A percentile compares a stretch with the other conserved stretches of the same genome.
Evolutionary conservation across 2,113 vertebrate species (phyloP).

Genomic region (Mustela lutreola): DNA sequence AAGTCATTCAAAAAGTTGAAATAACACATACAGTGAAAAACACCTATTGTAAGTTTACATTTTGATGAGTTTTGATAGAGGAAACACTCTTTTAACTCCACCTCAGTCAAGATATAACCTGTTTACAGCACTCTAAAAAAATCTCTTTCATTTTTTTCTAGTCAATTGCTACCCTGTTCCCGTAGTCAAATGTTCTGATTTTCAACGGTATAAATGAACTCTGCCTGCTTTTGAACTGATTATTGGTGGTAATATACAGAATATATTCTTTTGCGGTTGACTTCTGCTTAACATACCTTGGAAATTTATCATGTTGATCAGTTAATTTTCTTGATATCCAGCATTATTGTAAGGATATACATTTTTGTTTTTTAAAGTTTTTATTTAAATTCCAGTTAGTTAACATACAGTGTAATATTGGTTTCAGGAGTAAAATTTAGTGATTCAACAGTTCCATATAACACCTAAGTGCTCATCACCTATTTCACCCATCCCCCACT

Average conservation of each 20-base stretch:
- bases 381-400: background rate
- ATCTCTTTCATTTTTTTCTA: background rate
- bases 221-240: background rate
- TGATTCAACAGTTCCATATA: background rate
- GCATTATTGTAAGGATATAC: constrained; percentile 16
- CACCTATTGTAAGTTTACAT: background rate
- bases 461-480: background rate
- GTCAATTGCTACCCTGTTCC: background rate
- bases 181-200: background rate
- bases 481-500: background rate
- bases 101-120: background rate
- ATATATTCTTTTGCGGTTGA: background rate
- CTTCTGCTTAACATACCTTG: background rate
- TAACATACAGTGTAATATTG: background rate
- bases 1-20: background rate
- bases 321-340: background rate
- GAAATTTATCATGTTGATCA: constrained; percentile 15
- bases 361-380: background rate
- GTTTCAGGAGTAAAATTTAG: background rate
- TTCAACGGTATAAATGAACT: background rate
- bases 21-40: background rate
- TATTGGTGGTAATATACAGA: background rate
- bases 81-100: background rate
- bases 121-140: background rate
- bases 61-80: constrained; percentile 27